phyloP scores from a whole-genome alignment of 2,797 vertebrate species.

The Manis crassicaudata region DNA sequence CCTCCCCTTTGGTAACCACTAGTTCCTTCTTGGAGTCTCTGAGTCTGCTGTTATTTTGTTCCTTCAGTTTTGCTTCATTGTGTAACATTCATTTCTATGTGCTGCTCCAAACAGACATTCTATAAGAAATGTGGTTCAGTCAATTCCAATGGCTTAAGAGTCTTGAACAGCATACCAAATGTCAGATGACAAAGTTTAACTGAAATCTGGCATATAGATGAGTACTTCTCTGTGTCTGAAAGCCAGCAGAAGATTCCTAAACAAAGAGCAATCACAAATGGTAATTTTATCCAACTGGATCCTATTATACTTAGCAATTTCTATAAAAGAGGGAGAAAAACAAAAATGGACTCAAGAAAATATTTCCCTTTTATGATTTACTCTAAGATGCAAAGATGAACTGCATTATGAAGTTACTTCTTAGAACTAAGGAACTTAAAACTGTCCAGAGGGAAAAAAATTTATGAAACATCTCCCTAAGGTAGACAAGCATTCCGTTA shows the following conservation, averaged over 20 bases:
- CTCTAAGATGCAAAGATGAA: conserved; percentile 10
- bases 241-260: conserved; percentile 44
- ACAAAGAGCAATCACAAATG: conserved; percentile 72
- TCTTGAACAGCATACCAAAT: neutral
- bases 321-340: conserved; percentile 46
- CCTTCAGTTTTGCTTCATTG: too few relatives aligned
- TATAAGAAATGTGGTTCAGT: neutral
- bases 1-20: too few relatives aligned
- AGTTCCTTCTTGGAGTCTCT: too few relatives aligned
- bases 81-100: neutral
- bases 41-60: too few relatives aligned
- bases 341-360: conserved; percentile 55
- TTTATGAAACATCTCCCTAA: neutral
- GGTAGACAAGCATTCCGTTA: neutral
- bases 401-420: conserved; percentile 41
- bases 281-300: conserved; percentile 64
- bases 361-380: conserved; percentile 46
- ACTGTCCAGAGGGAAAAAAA: conserved; percentile 33
- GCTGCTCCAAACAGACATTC: neutral
- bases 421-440: conserved; percentile 32
- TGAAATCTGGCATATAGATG: conserved; percentile 1
- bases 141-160: neutral
- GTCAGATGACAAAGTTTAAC: conserved; percentile 29
- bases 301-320: conserved; percentile 65
- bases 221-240: conserved; percentile 15